Evolutionary conservation across 2,888 invertebrate species (phyloP), one percentile per base, ranked within the genome.

Genomic region (Acrobasis repandana): DNA sequence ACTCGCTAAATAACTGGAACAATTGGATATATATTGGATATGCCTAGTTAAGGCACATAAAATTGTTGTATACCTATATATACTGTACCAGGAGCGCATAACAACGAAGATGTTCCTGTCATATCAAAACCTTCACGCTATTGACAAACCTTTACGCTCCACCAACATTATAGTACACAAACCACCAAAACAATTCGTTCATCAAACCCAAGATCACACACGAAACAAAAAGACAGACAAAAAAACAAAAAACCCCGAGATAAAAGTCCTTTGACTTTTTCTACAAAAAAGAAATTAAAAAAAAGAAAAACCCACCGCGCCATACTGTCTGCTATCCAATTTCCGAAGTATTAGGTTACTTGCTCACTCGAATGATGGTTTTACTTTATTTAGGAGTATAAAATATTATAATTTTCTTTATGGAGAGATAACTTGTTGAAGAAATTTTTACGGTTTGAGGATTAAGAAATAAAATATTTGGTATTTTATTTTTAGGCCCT

Each of bases 251-350:
- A 76, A 76, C 74, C 74, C 78, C 74, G 76, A 77, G 79, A 85
- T 79, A 88, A 85, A 83, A 84, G 82, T 82, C 79, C 83, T 81
- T 83, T 83, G 79, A 77, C 82, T 84, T 85, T 82, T 80, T 84
- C 78, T 79, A 80, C 75, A 71, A 72, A 71, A 82, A 82, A 77
- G 71, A 69, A 79, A 83, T 83, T 82, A 78, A 81, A 86, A 82
- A 84, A 88, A 83, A 77, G 83, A 87, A 89, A 84, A 76, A 80
- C 82, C 81, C 83, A 79, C 83, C 90, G 90, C 90, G 91, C 91
- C 91, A 92, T 89, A 90, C 91, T 89, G 91, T 92, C 91, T 92
- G 88, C 86, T 89, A 90, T 92, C 91, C 88, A 89, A 85, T 92
- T 91, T 90, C 91, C 80, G 75, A 76, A 71, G 82, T 88, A 90